Evolutionary conservation across 2,113 vertebrate genomes (phyloP), one percentile per base, ranked within the genome.

Genomic region (Centropus unirufus): DNA sequence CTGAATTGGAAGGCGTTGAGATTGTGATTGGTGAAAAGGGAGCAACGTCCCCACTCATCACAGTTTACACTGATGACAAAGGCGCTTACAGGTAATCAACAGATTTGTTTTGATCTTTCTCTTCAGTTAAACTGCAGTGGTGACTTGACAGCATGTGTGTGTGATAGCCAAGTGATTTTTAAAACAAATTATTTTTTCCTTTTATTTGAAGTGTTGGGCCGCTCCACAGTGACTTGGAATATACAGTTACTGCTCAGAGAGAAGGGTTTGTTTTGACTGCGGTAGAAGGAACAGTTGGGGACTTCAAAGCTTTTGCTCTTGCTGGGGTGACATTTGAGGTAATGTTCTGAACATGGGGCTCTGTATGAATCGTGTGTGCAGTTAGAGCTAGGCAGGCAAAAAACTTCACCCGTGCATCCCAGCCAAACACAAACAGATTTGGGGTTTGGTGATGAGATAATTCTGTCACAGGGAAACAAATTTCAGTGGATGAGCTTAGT

Each of bases 281-380:
- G 0, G 98, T 99, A 36, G 99, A 99, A 70, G 99, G 98, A 85
- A 98, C 98, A 9, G 77, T 96, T 32, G 99, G 99, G 49, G 99
- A 99, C 94, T 99, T 99, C 96, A 99, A 99, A 97, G 99, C 99
- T 6, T 99, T 99, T 63, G 99, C 99, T 91, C 97, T 99, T 95
- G 99, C 99, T 22, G 99, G 99, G 1, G 98, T 99, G 69, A 99
- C 99, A 15, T 99, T 99, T 85, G 99, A 99, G 99, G 99, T 99
- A 99, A 96, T 58, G 14, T 39, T 78, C 21, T 82, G 29, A 80
- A 34, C 2, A 4, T 47, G 1, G 21, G 6, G 11, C 68, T 83
- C 61, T 72, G 8, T 83, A 26, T 69, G 40, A 55, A 22, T 36
- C 7, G 8, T 30, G 21, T 61, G 11, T 61, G 30, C 24, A 46